Base-by-base conservation (phyloP, 1,140 invertebrate species). In the Bicyclus anynana region DNA sequence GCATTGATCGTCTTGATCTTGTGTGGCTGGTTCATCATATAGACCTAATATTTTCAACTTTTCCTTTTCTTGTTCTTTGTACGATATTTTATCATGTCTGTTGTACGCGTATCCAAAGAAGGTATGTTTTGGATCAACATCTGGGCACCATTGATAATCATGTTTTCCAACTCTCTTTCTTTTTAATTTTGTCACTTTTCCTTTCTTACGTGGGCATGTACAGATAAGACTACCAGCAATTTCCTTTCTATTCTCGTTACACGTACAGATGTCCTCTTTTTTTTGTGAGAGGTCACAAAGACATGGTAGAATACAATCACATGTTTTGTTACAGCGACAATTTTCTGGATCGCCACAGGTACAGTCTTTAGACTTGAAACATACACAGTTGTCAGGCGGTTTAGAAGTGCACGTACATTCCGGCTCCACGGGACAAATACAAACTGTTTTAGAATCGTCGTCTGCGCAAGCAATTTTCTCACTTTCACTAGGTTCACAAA, bases 121-220 rank as follows among this genome's bases (percentile, higher is more conserved):
- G 7, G 75, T 88, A 58, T 88, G 84, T 18, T 64, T 65, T 2
- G 85, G 77, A 71, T 87, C 78, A 12, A 86, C 77, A 20, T 82
- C 75, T 20, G 75, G 74, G 38, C 85, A 86, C 82, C 83, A 88
- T 14, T 80, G 64, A 60, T 85, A 84, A 6, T 77, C 83, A 48
- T 86, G 69, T 60, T 84, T 85, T 3, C 84, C 81, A 33, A 77
- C 74, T 59, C 76, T 71, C 12, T 72, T 59, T 67, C 53, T 78
- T 67, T 81, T 81, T 26, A 84, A 51, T 47, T 78, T 83, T 35
- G 60, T 67, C 0, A 35, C 21, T 44, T 62, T 29, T 14, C 69
- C 53, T 53, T 62, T 53, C 48, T 70, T 62, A 12, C 53, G 53
- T 52, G 54, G 53, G 50, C 78, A 84, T n/a, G 71, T 74, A 53